Evolutionary conservation across 2,888 invertebrate species (phyloP), one percentile per base, ranked within the genome.

Genomic region (Eilema depressum): DNA sequence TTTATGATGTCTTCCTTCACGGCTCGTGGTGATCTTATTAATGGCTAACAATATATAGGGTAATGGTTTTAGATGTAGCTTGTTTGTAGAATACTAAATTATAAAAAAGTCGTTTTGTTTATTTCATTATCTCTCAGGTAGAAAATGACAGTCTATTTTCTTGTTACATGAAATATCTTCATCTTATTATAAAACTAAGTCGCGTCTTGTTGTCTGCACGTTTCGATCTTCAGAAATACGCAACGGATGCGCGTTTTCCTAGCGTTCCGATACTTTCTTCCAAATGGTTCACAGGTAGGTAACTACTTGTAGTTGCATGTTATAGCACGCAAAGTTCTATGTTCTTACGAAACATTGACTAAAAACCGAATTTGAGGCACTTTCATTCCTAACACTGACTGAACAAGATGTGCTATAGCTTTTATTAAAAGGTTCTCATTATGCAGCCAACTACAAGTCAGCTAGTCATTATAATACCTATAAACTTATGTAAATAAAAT

Each of bases 1-100:
- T 77, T 77, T 81, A 81, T 75, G 57, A 71, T n/a, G 33, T 60
- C 67, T 68, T 67, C 41, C 57, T 70, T 74, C 69, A 68, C 59
- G 70, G 41, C 63, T 70, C 63, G 69, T 62, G 66, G 37, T 65
- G 60, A 61, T 69, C 74, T 74, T 71, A 77, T 77, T 69, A 70
- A 81, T 75, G 66, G 26, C 41, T 68, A 63, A 62, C 71, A 70
- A 72, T 66, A 79, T 60, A 65, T 57, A 60, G 66, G 70, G 56
- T 61, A 70, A 70, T 62, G 41, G 33, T 56, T 11, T 41, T 66
- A 68, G 60, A 71, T 68, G 60, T 64, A 23, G 47, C 47, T 63
- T 66, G 60, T 68, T 71, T 64, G 59, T 70, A 37, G 26, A 53
- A 41, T 26, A 28, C 41, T 47, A 64, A 57, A 30, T 56, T 17